Evolutionary conservation across 2,888 invertebrate genomes (phyloP), one percentile per base, ranked within the genome.

Genomic region (Plagodis pulveraria): DNA sequence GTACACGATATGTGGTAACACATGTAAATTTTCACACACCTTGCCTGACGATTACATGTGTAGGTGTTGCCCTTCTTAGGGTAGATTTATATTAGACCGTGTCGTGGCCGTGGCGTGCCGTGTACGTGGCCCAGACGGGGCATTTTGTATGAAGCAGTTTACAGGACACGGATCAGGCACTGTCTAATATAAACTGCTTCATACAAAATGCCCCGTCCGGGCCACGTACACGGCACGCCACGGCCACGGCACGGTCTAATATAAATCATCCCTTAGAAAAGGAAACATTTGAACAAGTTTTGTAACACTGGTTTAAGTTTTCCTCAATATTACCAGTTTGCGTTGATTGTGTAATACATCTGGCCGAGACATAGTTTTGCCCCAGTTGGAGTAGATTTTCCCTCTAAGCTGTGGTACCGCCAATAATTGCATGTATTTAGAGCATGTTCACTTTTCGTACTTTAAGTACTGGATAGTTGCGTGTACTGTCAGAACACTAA

Each of bases 1-100:
- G 22, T 22, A 22, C 4, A 51, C 48, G 36, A 47, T 57, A 36
- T 56, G 44, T 12, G 48, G 53, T 54, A 62, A 65, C 22, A 53
- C 51, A 65, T 66, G 66, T 56, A 58, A 65, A 65, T 70, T 67
- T 68, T 65, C 58, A 69, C 66, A 60, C 62, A 47, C 44, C 57
- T 54, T 56, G 38, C 47, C 7, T 58, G 38, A 43, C 7, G 48
- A 50, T 44, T 36, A 52, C 45, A 54, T 58, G 56, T 53, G 57
- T 57, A 11, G 50, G 42, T 12, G 50, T 47, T 55, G 40, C 45
- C 55, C 47, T 51, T 59, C 54, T 58, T 51, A n/a, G n/a, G n/a
- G n/a, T n/a, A n/a, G n/a, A n/a, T n/a, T n/a, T n/a, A n/a, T n/a
- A n/a, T n/a, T n/a, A n/a, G n/a, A n/a, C n/a, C n/a, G n/a, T n/a